A percentile compares a stretch with the other conserved stretches of the same genome.
phyloP scores from a whole-genome alignment of 2,888 invertebrate species.

The Apotomis betuletana region DNA sequence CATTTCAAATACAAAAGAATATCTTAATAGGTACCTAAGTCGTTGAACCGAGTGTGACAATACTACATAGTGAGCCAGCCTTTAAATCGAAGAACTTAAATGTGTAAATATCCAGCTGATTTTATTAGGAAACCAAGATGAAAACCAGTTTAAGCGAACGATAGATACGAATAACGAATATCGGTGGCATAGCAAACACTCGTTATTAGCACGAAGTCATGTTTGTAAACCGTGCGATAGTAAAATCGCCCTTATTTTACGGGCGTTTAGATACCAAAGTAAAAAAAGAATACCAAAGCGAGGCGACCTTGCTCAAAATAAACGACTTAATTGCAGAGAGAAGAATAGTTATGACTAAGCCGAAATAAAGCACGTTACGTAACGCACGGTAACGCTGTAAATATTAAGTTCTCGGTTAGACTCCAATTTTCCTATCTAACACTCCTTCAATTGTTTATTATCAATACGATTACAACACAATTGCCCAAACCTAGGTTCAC shows the following conservation, averaged over 20 bases:
- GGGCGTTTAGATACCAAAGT: background rate
- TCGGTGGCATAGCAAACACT: background rate
- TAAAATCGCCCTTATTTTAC: background rate
- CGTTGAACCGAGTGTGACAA: too few relatives aligned
- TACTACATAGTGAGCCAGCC: too few relatives aligned
- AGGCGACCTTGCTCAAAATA: slow-evolving; percentile 32
- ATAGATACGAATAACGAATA: background rate
- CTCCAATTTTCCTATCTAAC: too few relatives aligned
- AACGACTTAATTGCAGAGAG: slow-evolving; percentile 8
- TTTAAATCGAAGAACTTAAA: too few relatives aligned
- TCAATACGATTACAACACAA: too few relatives aligned
- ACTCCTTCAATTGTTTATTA: too few relatives aligned
- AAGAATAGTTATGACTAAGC: slow-evolving; percentile 9
- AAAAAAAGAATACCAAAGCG: slow-evolving; percentile 26
- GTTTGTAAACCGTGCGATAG: slow-evolving; percentile 1
- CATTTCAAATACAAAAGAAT: too few relatives aligned
- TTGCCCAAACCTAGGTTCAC: too few relatives aligned
- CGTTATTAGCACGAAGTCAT: slow-evolving; percentile 8
- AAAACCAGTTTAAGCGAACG: too few relatives aligned
- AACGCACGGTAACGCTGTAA: background rate
- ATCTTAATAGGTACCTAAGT: too few relatives aligned
- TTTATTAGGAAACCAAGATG: too few relatives aligned
- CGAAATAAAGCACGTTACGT: slow-evolving; percentile 14
- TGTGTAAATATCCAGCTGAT: too few relatives aligned
- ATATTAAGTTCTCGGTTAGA: background rate